Percentiles rank a stretch among this genome's conserved stretches.
Conservation (phyloP, 2,113 vertebrate species). For the Panthera uncia region DNA sequence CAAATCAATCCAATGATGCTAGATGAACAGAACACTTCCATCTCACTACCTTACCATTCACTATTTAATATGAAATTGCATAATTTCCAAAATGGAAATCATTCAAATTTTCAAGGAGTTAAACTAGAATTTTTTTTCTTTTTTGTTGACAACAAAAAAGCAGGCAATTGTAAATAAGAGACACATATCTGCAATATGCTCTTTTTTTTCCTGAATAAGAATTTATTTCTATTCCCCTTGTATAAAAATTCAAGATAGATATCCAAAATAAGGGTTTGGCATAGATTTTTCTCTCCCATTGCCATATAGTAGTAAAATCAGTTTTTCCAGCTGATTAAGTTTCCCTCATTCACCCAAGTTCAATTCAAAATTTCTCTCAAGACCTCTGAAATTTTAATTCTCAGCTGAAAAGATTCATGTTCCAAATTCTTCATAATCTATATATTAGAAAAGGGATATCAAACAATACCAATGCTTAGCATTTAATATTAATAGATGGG, state of each 20-base stretch:
- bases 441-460: neutral
- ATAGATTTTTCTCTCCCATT: neutral
- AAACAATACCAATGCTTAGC: neutral
- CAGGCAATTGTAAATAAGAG: neutral
- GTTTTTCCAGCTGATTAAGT: constrained; percentile 3
- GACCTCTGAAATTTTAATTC: constrained; percentile 9
- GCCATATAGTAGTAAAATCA: neutral
- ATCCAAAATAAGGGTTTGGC: neutral
- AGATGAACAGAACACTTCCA: neutral
- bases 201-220: neutral
- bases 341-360: neutral
- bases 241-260: constrained; percentile 45
- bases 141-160: constrained; percentile 35
- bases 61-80: constrained; percentile 9
- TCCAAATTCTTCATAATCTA: neutral
- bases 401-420: neutral
- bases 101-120: constrained; percentile 50
- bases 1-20: constrained; percentile 2
- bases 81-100: constrained; percentile 16
- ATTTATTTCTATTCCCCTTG: neutral
- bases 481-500: constrained; percentile 19
- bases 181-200: neutral
- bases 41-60: neutral
- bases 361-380: constrained; percentile 20
- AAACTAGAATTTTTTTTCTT: neutral